These are phyloP conservation scores for Aselliscus stoliczkanus DNA, from an alignment of 2,797 vertebrate species.

Conservation along the genomic window DNA sequence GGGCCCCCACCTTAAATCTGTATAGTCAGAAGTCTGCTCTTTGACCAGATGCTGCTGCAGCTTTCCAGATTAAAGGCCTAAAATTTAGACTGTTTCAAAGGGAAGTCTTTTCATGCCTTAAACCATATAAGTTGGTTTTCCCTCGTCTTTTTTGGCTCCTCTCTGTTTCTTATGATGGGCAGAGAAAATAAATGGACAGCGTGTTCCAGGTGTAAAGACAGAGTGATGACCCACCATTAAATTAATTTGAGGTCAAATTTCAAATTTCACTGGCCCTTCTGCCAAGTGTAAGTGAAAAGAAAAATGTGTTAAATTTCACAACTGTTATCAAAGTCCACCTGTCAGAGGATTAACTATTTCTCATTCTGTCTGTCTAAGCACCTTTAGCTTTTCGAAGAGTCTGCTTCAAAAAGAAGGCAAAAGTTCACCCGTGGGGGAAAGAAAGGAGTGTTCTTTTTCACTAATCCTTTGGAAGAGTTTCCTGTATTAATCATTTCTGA, in stretches of 20 bases:
- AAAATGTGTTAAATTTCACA: constrained; percentile 70
- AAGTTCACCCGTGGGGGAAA: constrained; percentile 58
- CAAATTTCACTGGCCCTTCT: constrained; percentile 19
- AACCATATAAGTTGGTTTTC: not conserved
- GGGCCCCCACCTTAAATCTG: not conserved
- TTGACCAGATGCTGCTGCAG: not conserved
- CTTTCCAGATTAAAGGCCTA: not conserved
- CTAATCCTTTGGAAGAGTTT: constrained; percentile 59
- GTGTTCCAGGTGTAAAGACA: constrained; percentile 53
- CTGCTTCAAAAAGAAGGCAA: constrained; percentile 66
- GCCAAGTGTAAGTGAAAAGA: constrained; percentile 57
- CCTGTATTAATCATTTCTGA: constrained; percentile 63
- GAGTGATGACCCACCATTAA: constrained; percentile 39
- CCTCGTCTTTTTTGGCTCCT: not conserved
- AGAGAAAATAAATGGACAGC: not conserved
- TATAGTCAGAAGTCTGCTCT: not conserved
- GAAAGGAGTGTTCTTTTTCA: constrained; percentile 62
- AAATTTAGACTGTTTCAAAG: not conserved
- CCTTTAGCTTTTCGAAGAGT: constrained; percentile 52
- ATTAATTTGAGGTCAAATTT: constrained; percentile 60
- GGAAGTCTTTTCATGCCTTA: not conserved
- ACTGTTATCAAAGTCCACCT: constrained; percentile 63
- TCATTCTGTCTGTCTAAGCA: constrained; percentile 56
- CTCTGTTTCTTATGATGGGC: not conserved
- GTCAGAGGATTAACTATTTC: constrained; percentile 57